Base-by-base conservation (phyloP, 1,140 invertebrate genomes). In the Andricus grossulariae region DNA sequence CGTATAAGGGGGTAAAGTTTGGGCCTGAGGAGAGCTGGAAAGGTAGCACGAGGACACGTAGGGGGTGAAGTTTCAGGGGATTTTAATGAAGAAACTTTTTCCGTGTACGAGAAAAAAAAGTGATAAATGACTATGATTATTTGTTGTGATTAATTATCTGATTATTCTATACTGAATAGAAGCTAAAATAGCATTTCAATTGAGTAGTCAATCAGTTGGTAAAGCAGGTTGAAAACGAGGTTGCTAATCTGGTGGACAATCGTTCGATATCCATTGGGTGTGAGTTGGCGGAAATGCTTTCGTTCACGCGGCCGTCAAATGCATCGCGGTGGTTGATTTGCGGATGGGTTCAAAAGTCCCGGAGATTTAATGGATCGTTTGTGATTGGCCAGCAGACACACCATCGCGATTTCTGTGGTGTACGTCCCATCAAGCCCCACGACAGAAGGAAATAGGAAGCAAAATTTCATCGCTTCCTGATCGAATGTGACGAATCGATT, bases 351-450 rank as follows among this genome's bases (percentile, higher is more conserved):
- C 60, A 66, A 66, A 66, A 66, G 39, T 66, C 32, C 60, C 60
- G 25, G 60, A 32, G 60, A 66, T 66, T 66, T 66, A 66, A 66
- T 66, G 60, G 60, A 66, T 66, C 60, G 60, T 66, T 66, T 66
- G 57, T 39, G 60, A 66, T 66, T 66, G 25, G 21, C 15, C 60
- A 66, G 60, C 60, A 66, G 60, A 39, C 32, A 66, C 25, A 66
- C 60, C 60, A 66, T 66, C 25, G 32, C 60, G 60, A 66, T 66
- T 66, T 66, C 60, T 66, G 60, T 39, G 15, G 60, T 32, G 32
- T n/a, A n/a, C n/a, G n/a, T 8, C 60, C 25, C 60, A 66, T 66
- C 60, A 66, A 66, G 39, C 25, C 60, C 32, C 60, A 39, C 60
- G 60, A 66, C 60, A 66, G 60, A 66, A 66, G 60, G 60, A 66